phyloP scores from a whole-genome alignment of 2,797 vertebrate genomes.

The Coendou prehensilis region DNA sequence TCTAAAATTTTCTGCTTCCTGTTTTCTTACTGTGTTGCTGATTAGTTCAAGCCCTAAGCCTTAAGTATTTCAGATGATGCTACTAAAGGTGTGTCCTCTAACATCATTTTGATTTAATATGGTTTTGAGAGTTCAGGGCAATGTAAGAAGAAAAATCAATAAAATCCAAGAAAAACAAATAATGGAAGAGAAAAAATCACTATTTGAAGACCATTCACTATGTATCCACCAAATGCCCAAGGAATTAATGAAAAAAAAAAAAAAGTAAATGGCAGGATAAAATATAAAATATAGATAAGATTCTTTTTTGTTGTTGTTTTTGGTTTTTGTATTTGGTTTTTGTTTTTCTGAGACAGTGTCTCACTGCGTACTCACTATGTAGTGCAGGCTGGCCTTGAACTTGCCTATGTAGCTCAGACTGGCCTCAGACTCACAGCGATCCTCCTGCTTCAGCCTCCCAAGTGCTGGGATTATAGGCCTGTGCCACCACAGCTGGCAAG shows the following conservation, averaged over 20 bases:
- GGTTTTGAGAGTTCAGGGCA: conserved; percentile 19
- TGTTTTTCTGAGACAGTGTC: too few species aligned
- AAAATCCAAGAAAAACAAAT: conserved; percentile 50
- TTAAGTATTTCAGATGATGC: neutral
- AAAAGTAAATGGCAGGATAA: conserved; percentile 33
- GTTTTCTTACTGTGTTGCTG: neutral
- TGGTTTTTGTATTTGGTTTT: too few species aligned
- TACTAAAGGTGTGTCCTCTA: neutral
- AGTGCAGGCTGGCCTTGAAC: too few species aligned
- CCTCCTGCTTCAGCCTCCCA: too few species aligned
- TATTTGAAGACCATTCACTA: conserved; percentile 4
- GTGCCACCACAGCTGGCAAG: neutral
- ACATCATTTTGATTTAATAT: conserved; percentile 48
- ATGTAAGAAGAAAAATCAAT: conserved; percentile 32
- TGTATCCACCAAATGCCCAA: conserved; percentile 42
- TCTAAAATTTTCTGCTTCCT: neutral
- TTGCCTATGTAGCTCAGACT: too few species aligned
- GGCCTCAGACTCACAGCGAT: too few species aligned
- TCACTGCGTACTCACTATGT: too few species aligned
- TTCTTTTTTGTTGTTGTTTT: neutral
- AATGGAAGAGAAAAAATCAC: conserved; percentile 36
- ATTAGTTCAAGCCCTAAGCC: neutral
- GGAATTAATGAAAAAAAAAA: conserved; percentile 1
- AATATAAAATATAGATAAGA: conserved; percentile 48
- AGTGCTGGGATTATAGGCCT: too few species aligned